Base-by-base conservation (phyloP, 2,113 vertebrate genomes). In the Gymnobelideus leadbeateri region DNA sequence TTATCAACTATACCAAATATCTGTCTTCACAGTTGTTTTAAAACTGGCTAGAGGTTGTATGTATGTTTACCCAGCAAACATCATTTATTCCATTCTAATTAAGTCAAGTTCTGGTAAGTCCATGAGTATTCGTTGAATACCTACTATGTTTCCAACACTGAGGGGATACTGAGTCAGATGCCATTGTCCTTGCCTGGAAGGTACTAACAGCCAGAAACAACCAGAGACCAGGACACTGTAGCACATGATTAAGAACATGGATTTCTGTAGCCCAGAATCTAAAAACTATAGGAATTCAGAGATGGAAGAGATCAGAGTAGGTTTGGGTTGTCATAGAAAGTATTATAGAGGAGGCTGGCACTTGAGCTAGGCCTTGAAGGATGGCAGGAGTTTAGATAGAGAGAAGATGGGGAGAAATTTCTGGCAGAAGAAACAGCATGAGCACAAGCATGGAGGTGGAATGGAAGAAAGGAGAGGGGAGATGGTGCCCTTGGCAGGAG, bases 71-170 rank as follows among this genome's bases (percentile, higher is more conserved):
- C 53, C 68, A 46, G 31, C 23, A 47, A 25, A 28, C 2, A 8
- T 24, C 16, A 0, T 26, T 26, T 51, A 52, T 50, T 61, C 21
- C 46, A 53, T 31, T 31, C 49, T 93, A 28, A 89, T 26, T 57
- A 51, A 61, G 3, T 11, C 6, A 6, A 8, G 2, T 8, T 43
- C n/a, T 68, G 10, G 3, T 25, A 89, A 54, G 49, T 51, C 23
- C 51, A 4, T 23, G 8, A 0, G 10, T 28, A 7, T 57, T 25
- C 14, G 37, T 28, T 11, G 31, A 31, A 43, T 26, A 37, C 3
- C 31, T 68, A 37, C 31, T 68, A 43, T 84, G 6, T 43, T 6
- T 84, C 19, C 6, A 3, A 50, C 43, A 55, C 61, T 10, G 37
- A 37, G 77, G 61, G 3, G 28, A 50, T 90, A 68, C 28, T 37